A percentile compares a stretch with the other conserved stretches of the same genome.
phyloP scores from a whole-genome alignment of 2,797 vertebrate genomes.

The Orientallactaga sibirica region DNA sequence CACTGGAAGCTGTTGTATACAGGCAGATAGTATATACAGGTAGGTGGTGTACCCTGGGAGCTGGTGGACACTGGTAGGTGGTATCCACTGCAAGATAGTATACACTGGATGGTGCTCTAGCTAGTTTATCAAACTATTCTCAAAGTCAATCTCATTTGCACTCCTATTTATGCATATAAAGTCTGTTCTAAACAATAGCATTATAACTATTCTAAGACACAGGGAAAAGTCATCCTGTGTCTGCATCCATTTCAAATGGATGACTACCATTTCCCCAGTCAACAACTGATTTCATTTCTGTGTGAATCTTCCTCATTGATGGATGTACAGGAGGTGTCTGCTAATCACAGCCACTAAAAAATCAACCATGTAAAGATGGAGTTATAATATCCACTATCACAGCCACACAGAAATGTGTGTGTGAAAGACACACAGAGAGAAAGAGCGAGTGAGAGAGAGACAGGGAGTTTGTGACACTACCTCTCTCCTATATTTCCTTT shows the following conservation, averaged over 20 bases:
- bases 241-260: background rate
- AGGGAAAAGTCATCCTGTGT: background rate
- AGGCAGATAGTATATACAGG: too few species aligned
- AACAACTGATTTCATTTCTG: background rate
- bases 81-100: too few species aligned
- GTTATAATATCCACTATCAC: background rate
- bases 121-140: background rate
- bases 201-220: conserved; percentile 11
- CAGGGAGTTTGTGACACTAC: background rate
- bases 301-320: background rate
- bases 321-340: background rate
- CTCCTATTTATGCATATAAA: background rate
- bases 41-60: too few species aligned
- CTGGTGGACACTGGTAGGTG: too few species aligned
- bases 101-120: background rate
- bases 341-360: background rate
- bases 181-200: background rate
- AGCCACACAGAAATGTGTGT: background rate
- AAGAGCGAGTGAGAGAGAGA: too few species aligned
- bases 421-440: background rate
- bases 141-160: background rate
- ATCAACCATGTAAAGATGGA: conserved; percentile 9
- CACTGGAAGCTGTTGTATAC: too few species aligned
- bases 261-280: background rate
- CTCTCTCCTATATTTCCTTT: background rate